These are phyloP conservation scores for Trichonephila clavipes DNA, from an alignment of 1,140 invertebrate species.

Conservation along the genomic window DNA sequence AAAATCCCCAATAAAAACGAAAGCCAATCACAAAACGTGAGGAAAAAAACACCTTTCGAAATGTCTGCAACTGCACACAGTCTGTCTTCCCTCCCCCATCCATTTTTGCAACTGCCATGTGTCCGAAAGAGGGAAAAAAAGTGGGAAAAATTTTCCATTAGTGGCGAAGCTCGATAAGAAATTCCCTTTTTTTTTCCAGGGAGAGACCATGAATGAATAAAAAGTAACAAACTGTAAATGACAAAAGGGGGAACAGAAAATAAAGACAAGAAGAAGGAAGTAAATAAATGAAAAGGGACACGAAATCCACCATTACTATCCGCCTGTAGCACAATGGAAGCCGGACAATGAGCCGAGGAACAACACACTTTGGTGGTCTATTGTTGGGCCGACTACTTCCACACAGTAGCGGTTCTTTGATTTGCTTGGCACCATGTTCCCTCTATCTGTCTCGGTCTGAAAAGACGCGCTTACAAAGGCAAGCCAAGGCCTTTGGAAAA, in stretches of 20 bases:
- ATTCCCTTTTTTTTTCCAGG: background rate
- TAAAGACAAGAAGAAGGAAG: constrained; percentile 48
- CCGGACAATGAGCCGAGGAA: constrained; percentile 62
- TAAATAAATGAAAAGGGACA: constrained; percentile 69
- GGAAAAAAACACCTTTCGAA: too few relatives aligned
- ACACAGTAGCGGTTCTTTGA: constrained; percentile 50
- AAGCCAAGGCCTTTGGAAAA: background rate
- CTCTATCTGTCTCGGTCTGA: background rate
- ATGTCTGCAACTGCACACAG: too few relatives aligned
- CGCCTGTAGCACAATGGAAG: constrained; percentile 44
- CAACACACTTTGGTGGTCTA: constrained; percentile 41
- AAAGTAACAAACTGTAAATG: constrained; percentile 71
- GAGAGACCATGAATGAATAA: constrained; percentile 64
- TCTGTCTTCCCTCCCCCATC: too few relatives aligned
- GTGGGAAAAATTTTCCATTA: constrained; percentile 47
- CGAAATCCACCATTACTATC: constrained; percentile 63
- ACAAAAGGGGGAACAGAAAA: constrained; percentile 57
- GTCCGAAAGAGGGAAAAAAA: background rate
- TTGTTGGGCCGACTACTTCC: constrained; percentile 47
- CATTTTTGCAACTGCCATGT: too few relatives aligned
- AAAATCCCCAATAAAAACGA: too few relatives aligned
- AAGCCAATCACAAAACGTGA: too few relatives aligned
- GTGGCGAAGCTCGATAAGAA: constrained; percentile 46
- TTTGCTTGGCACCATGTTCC: constrained; percentile 30
- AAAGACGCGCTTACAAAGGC: constrained; percentile 53